Evolutionary conservation across 2,888 invertebrate species (phyloP).

Genomic region (Agriopis aurantiaria): DNA sequence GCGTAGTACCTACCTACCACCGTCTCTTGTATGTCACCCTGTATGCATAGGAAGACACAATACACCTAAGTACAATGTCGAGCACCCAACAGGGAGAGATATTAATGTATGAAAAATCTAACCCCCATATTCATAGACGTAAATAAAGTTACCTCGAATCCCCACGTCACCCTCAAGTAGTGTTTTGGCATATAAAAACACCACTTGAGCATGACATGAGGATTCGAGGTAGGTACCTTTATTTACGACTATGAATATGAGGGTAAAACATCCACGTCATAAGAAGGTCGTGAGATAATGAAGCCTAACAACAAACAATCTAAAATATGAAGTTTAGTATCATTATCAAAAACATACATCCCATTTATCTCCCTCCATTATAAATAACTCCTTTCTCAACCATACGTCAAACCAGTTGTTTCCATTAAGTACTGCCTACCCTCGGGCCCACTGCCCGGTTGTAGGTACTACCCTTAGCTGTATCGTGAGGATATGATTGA

Average conservation of each 20-base stretch:
- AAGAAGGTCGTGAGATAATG: background rate
- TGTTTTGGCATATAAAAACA: too few relatives aligned
- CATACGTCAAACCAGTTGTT: slow-evolving; percentile 16
- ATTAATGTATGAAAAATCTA: background rate
- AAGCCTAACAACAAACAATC: background rate
- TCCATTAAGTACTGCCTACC: slow-evolving; percentile 8
- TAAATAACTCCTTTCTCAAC: slow-evolving; percentile 7
- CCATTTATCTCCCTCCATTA: slow-evolving; percentile 10
- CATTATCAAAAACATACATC: slow-evolving; percentile 4
- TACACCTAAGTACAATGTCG: too few relatives aligned
- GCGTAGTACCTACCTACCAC: too few relatives aligned
- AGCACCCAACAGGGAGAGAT: background rate
- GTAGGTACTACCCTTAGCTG: slow-evolving; percentile 1
- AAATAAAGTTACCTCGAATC: too few relatives aligned
- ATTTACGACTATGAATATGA: background rate
- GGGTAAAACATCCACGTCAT: background rate
- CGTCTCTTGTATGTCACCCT: too few relatives aligned
- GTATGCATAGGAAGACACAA: too few relatives aligned
- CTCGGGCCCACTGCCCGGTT: slow-evolving; percentile 1
- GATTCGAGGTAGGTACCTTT: too few relatives aligned
- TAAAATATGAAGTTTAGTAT: background rate
- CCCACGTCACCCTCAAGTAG: too few relatives aligned
- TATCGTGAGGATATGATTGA: slow-evolving; percentile 28
- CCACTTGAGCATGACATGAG: too few relatives aligned
- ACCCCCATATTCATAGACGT: too few relatives aligned